Base-by-base conservation (phyloP, 2,888 invertebrate genomes). In the Sisyra terminalis region DNA sequence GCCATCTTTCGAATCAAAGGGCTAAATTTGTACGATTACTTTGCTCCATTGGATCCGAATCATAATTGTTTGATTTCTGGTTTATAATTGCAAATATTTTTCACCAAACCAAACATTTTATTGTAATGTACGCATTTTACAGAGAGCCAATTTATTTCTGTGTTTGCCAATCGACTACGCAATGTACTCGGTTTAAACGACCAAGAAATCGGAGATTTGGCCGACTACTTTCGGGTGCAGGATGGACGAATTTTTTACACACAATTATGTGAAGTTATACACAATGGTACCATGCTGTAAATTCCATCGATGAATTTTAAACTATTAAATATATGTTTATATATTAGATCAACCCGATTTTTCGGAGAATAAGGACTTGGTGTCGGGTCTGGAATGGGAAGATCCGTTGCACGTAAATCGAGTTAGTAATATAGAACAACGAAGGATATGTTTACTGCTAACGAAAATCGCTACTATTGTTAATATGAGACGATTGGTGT, bases 221-320 rank as follows among this genome's bases (percentile, higher is more conserved):
- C 78, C 0, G 80, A 83, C 60, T 84, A 83, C 65, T 85, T 84
- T 64, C 71, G 80, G 35, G 71, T 78, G n/a, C 77, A 77, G 49
- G 84, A 85, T 64, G 84, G 85, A 45, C 70, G 83, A 49, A 71
- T 85, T 42, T 70, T 76, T 44, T 85, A 85, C 60, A 71, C 73
- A 3, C 82, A 83, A 62, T 72, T 85, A 47, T 82, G 81, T 54
- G 71, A 77, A 57, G 71, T 82, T 48, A 75, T 84, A 46, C 76
- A 78, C 47, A 71, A 75, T 17, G 74, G 73, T 60, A 24, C 24
- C 5, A 7, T 24, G 24, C 24, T 24, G n/a, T 4, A 3, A 31
- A 11, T 31, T 31, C n/a, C 31, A 4, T 34, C 8, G 7, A 34
- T 34, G 11, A 15, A 34, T 11, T 24, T 8, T 37, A 8, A 14